A percentile compares a stretch with the other conserved stretches of the same genome.
These are phyloP conservation scores for Microcebus ravelobensis DNA, from an alignment of 2,113 vertebrate genomes.

Conservation along the genomic window DNA sequence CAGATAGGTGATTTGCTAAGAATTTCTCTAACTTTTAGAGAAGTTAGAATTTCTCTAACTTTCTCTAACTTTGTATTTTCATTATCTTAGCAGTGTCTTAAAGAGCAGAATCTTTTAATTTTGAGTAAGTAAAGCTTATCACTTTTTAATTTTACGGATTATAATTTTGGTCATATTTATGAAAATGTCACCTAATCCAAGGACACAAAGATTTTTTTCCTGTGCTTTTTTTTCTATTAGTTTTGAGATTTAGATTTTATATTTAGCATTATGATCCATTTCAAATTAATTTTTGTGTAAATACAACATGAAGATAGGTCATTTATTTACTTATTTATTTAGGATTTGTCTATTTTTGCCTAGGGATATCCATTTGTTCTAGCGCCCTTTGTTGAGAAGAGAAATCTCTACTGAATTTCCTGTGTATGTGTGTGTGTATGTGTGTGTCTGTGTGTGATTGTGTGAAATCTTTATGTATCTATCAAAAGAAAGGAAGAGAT, in stretches of 20 bases:
- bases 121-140: not conserved
- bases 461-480: not conserved
- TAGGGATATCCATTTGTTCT: not conserved
- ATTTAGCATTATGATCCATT: not conserved
- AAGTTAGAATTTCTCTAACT: not conserved
- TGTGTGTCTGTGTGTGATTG: not conserved
- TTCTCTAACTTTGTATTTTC: not conserved
- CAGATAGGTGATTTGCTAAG: not conserved
- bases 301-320: not conserved
- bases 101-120: not conserved
- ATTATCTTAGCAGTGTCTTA: not conserved
- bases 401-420: not conserved
- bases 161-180: not conserved
- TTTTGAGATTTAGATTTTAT: conserved; percentile 2
- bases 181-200: not conserved
- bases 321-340: not conserved
- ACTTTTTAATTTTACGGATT: not conserved
- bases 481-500: not conserved
- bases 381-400: not conserved
- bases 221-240: not conserved
- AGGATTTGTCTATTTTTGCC: not conserved
- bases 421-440: not conserved
- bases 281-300: not conserved
- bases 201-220: not conserved
- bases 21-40: not conserved